Evolutionary conservation across 92 coral and sea anemone genomes (phyloP).

Genomic region (Porites divaricata): DNA sequence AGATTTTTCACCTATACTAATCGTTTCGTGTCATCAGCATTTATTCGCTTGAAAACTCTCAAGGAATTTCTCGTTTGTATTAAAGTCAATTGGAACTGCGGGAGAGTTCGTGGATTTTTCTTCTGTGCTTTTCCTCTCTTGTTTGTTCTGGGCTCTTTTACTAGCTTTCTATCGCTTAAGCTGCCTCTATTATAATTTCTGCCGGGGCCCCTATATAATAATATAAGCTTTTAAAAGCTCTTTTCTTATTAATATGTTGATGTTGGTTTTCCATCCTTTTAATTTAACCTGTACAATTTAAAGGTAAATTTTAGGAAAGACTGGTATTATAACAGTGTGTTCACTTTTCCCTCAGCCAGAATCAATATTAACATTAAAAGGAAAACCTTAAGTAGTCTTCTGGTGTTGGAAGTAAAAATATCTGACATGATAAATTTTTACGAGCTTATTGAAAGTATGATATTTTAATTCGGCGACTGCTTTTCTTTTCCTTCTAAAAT

Average conservation of each 20-base stretch:
- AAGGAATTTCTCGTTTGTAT: slow-evolving; percentile 36
- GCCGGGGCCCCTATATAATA: not conserved
- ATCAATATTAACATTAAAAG: no score
- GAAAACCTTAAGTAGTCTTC: no score
- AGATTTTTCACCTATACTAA: not conserved
- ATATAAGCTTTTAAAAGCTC: no score
- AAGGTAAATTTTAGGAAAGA: not conserved
- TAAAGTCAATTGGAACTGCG: slow-evolving; percentile 18
- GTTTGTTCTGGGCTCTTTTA: not conserved
- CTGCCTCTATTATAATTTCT: not conserved
- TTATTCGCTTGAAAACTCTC: slow-evolving; percentile 35
- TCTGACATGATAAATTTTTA: no score
- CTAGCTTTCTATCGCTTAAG: not conserved
- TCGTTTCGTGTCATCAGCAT: not conserved
- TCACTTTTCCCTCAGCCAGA: not conserved
- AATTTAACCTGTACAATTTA: no score
- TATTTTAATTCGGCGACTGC: no score
- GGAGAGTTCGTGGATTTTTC: slow-evolving; percentile 6
- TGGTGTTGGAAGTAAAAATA: no score
- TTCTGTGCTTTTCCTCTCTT: not conserved
- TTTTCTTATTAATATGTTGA: no score
- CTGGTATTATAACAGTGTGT: not conserved
- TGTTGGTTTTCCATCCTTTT: not conserved
- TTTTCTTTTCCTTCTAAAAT: no score
- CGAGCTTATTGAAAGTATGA: no score